Conservation (phyloP, 2,797 vertebrate genomes). For the Semotilus atromaculatus region DNA sequence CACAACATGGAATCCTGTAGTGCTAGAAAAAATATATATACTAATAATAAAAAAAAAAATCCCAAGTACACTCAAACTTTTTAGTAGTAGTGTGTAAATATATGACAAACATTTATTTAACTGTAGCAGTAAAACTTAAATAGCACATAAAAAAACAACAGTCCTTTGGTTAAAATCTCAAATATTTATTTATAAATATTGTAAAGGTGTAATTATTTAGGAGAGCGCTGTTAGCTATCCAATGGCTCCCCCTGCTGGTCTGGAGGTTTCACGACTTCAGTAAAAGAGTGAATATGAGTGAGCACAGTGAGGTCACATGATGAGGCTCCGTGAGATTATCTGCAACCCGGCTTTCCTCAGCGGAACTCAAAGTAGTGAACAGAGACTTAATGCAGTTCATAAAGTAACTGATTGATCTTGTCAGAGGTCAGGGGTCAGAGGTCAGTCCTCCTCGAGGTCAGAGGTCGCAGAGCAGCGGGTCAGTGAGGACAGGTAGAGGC, state of each 20-base stretch:
- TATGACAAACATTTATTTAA: not conserved
- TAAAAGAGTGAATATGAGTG: not conserved
- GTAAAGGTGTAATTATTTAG: not conserved
- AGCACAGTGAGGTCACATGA: no score
- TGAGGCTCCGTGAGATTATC: not conserved
- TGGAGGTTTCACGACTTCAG: no score
- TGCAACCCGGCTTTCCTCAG: not conserved
- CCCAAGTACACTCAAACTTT: not conserved
- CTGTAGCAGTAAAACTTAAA: not conserved
- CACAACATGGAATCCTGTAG: not conserved
- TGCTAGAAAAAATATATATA: no score
- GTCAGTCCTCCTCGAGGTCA: conserved; percentile 70
- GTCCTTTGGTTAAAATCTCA: no score
- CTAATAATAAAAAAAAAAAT: not conserved
- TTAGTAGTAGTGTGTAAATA: not conserved
- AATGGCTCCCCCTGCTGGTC: conserved; percentile 31
- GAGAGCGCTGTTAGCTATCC: not conserved
- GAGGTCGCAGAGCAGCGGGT: conserved; percentile 71
- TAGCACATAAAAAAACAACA: not conserved
- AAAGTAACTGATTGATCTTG: not conserved
- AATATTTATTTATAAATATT: not conserved
- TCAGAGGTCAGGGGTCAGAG: conserved; percentile 66
- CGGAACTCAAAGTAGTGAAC: not conserved
- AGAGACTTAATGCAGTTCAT: not conserved
- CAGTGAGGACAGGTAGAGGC: conserved; percentile 83